These are phyloP conservation scores for Indicator indicator DNA, from an alignment of 2,113 vertebrate species.

Conservation along the genomic window DNA sequence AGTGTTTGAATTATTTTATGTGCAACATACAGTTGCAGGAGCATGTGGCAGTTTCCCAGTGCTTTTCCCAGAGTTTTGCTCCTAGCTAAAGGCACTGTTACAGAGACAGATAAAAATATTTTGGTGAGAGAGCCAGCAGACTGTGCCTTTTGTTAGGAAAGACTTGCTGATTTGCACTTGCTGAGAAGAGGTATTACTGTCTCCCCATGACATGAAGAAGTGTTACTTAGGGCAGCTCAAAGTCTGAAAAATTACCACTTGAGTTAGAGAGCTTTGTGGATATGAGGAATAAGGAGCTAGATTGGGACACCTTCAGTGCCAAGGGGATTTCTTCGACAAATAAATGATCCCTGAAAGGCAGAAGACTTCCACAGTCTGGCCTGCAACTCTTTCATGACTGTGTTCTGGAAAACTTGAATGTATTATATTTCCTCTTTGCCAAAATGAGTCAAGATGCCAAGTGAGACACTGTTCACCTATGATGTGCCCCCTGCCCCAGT, in stretches of 20 bases:
- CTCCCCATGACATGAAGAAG: background rate
- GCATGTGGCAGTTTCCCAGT: constrained; percentile 50
- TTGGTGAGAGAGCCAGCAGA: constrained; percentile 3
- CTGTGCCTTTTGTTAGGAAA: constrained; percentile 2
- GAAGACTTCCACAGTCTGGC: background rate
- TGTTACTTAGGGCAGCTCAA: background rate
- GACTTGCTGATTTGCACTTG: background rate
- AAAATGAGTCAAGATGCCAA: background rate
- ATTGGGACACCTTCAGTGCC: background rate
- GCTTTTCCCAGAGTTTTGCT: constrained; percentile 47
- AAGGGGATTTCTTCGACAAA: background rate
- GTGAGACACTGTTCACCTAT: background rate
- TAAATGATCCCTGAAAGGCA: background rate
- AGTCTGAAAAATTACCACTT: constrained; percentile 17
- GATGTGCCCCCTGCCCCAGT: fast-evolving
- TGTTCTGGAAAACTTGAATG: background rate
- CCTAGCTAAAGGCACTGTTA: constrained; percentile 27
- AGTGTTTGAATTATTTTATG: constrained; percentile 70
- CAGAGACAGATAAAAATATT: constrained; percentile 30
- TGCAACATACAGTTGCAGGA: constrained; percentile 49
- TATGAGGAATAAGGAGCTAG: background rate
- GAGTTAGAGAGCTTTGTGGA: background rate
- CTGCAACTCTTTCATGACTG: background rate
- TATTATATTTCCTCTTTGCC: background rate
- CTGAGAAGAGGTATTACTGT: constrained; percentile 6